Evolutionary conservation across 2,113 vertebrate species (phyloP).

Genomic region (Psittacus erithacus): DNA sequence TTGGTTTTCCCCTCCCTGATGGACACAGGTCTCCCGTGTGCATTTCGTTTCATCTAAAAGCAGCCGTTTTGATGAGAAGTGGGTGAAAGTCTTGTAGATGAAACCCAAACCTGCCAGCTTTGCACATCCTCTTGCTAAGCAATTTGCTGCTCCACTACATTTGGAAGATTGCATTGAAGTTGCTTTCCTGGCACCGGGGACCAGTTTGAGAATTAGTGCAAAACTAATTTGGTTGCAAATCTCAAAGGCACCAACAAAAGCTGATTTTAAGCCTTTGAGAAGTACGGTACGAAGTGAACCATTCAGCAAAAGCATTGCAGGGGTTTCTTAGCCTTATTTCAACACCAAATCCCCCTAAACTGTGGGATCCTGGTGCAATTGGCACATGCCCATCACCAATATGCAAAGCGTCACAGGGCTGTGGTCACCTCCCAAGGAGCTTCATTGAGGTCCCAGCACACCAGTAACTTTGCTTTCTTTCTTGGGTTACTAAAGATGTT

Average conservation of each 20-base stretch:
- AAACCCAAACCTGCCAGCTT: constrained; percentile 43
- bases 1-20: background rate
- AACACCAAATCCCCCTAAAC: background rate
- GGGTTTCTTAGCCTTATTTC: background rate
- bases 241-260: constrained; percentile 14
- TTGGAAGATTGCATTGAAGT: constrained; percentile 17
- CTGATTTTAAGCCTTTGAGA: constrained; percentile 7
- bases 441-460: background rate
- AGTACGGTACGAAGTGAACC: background rate
- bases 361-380: background rate
- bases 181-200: background rate
- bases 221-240: constrained; percentile 53
- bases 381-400: rapidly evolving
- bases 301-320: background rate
- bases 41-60: background rate
- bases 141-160: constrained; percentile 42
- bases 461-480: background rate
- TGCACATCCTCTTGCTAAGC: constrained; percentile 2
- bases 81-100: background rate
- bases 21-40: background rate
- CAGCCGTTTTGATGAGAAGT: background rate
- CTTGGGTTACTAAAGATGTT: background rate
- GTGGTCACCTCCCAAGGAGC: background rate
- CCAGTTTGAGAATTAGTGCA: constrained; percentile 1
- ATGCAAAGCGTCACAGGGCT: background rate